phyloP scores from a whole-genome alignment of 2,797 vertebrate species.

The Labeo calbasu region DNA sequence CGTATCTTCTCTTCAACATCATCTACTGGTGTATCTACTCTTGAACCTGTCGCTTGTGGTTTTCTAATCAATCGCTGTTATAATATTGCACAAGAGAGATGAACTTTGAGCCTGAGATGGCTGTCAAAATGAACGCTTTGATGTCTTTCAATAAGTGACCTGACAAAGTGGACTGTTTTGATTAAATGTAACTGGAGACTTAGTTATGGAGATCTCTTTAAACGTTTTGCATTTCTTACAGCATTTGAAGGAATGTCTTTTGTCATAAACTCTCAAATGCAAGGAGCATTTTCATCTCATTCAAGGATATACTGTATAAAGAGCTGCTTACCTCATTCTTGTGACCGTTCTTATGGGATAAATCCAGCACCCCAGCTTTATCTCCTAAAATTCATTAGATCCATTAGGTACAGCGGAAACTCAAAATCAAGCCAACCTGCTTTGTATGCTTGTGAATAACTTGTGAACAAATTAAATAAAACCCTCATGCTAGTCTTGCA shows the following conservation, averaged over 20 bases:
- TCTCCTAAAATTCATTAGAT: background rate
- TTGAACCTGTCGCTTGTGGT: constrained; percentile 63
- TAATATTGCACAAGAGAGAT: background rate
- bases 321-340: background rate
- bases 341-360: background rate
- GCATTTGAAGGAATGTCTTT: background rate
- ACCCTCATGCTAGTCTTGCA: background rate
- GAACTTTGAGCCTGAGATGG: background rate
- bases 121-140: background rate
- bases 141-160: background rate
- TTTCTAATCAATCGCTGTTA: background rate
- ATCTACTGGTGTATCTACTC: constrained; percentile 90
- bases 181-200: background rate
- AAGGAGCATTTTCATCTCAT: constrained; percentile 1
- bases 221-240: background rate
- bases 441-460: background rate
- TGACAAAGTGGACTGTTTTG: background rate
- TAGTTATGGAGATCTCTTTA: background rate
- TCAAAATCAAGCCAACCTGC: background rate
- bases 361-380: background rate
- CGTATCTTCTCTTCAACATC: constrained; percentile 90
- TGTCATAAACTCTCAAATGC: background rate
- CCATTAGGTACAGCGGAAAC: background rate
- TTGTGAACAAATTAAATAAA: background rate
- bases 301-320: background rate